Percentiles rank a stretch among this genome's conserved stretches.
Evolutionary conservation across 2,113 vertebrate species (phyloP).

Genomic region (Alces alces): DNA sequence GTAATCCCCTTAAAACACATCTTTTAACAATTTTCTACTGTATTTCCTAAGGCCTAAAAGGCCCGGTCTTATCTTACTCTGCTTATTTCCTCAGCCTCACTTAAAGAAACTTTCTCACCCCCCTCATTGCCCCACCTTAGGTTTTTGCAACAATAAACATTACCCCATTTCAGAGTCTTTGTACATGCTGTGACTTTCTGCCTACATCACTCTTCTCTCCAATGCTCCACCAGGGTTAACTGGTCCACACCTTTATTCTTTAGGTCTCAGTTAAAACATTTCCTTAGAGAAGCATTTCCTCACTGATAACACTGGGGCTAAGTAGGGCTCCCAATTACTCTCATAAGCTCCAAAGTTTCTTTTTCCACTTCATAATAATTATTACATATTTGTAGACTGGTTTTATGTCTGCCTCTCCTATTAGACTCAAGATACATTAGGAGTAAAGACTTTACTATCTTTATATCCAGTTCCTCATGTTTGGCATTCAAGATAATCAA

Average conservation of each 20-base stretch:
- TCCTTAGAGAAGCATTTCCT: not conserved
- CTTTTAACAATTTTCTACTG: not conserved
- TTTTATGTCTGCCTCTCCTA: not conserved
- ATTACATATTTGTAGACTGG: not conserved
- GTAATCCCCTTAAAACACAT: not conserved
- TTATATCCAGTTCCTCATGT: not conserved
- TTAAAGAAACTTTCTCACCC: not conserved
- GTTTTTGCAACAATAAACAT: not conserved
- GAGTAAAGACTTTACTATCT: not conserved
- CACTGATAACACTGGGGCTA: not conserved
- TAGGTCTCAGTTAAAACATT: not conserved
- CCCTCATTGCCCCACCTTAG: not conserved
- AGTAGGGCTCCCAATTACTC: not conserved
- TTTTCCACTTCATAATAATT: not conserved
- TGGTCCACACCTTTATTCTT: not conserved
- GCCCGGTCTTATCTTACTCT: not conserved
- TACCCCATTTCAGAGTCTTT: not conserved
- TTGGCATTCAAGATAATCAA: not conserved
- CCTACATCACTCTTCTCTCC: not conserved
- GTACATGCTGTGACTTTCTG: not conserved
- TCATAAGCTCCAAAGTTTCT: not conserved
- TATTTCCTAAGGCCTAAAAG: not conserved
- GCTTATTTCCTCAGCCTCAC: not conserved
- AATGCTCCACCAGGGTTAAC: not conserved
- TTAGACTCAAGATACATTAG: not conserved